phyloP scores from a whole-genome alignment of 2,797 vertebrate species.

The Manis crassicaudata region DNA sequence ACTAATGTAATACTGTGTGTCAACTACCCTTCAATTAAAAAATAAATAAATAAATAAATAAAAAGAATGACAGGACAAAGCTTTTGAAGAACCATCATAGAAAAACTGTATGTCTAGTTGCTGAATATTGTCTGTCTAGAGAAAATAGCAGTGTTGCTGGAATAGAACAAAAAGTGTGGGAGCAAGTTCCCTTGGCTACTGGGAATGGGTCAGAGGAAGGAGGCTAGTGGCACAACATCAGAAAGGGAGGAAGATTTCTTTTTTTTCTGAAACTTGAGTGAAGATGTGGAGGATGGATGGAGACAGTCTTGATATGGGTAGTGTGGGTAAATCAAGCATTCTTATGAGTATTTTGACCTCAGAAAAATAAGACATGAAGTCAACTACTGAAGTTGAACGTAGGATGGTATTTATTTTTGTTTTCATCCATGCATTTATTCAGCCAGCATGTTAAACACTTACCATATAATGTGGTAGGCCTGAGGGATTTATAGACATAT shows the following conservation, averaged over 20 bases:
- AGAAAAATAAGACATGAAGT: neutral
- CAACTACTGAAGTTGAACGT: neutral
- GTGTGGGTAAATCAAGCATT: neutral
- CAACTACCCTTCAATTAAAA: too few relatives aligned
- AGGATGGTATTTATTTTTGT: conserved; percentile 13
- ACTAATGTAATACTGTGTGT: too few relatives aligned
- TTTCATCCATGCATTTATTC: neutral
- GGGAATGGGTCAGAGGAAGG: neutral
- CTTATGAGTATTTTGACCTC: neutral
- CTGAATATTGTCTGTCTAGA: neutral
- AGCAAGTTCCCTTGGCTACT: neutral
- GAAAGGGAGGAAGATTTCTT: neutral
- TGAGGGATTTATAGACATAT: neutral
- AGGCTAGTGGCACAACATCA: neutral
- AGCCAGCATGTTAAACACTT: neutral
- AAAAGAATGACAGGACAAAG: neutral
- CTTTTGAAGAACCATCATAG: neutral
- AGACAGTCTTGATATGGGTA: neutral
- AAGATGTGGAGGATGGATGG: neutral
- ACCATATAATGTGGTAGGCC: neutral
- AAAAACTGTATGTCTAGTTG: neutral
- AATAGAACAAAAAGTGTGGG: neutral
- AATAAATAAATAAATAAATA: too few relatives aligned
- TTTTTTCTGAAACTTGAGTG: neutral
- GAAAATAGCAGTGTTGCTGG: neutral